Base-by-base conservation (phyloP, 1,140 invertebrate genomes). In the Pomacea maculata region DNA sequence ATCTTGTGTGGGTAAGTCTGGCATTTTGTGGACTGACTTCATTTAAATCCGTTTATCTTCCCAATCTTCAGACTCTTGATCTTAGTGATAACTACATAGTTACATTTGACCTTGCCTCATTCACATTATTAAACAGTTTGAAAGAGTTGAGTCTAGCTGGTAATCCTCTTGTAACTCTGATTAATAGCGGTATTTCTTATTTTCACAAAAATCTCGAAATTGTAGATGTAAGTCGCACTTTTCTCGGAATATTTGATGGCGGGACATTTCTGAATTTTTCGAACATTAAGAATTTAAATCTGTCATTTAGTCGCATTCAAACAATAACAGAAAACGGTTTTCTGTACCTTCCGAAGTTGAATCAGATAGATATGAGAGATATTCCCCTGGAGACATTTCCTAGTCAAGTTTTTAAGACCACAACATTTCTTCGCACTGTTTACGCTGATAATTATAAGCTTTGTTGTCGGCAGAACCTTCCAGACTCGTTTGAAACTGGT, bases 391-490 rank as follows among this genome's bases (percentile, higher is more conserved):
- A 55, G 25, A 61, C 15, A 7, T 75, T 75, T 12, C 52, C 73
- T 0, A 11, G 11, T 21, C 15, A 81, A 21, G 63, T 81, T n/a
- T 83, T 86, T 45, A 74, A 64, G 29, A 68, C 63, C 45, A 25
- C 83, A 5, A 14, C 10, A n/a, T 65, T 57, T 9, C 63, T 84
- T 12, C 17, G 63, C 17, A 0, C n/a, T 14, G 72, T 87, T 10
- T 79, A 74, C 14, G 83, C 84, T n/a, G 85, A 85, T 52, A 73
- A 82, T 4, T 86, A 75, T 68, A 76, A 74, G 71, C 82, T 87
- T 25, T 89, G 87, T 67, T 89, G 87, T 75, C 52, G 83, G n/a
- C 71, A 80, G 65, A 68, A 76, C 10, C 25, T 55, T 54, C 82
- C 82, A 19, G 25, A 57, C 17, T 63, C 75, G 68, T 80, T 88